A percentile compares a stretch with the other conserved stretches of the same genome.
These are phyloP conservation scores for Pristis pectinata DNA, from an alignment of 2,797 vertebrate species.

Conservation along the genomic window DNA sequence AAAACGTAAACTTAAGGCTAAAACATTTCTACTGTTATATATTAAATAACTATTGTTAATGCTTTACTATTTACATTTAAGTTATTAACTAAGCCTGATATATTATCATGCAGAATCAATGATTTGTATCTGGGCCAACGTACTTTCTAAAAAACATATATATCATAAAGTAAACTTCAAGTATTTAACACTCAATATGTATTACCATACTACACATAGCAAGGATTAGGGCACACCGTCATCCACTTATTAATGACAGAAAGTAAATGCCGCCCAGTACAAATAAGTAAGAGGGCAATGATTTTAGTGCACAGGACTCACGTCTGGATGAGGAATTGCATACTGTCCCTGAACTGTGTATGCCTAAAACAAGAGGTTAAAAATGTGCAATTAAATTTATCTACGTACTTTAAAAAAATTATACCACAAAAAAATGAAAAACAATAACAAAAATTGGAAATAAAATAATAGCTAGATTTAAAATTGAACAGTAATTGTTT, in stretches of 20 bases:
- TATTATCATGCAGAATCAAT: conserved; percentile 48
- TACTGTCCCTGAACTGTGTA: conserved; percentile 88
- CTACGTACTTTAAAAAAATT: not conserved
- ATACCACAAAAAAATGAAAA: conserved; percentile 46
- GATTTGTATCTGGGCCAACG: conserved; percentile 56
- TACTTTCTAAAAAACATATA: conserved; percentile 50
- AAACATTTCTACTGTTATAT: conserved; percentile 52
- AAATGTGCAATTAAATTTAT: conserved; percentile 20
- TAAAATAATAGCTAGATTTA: not conserved
- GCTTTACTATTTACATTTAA: conserved; percentile 48
- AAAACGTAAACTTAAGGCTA: conserved; percentile 50
- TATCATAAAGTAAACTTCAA: conserved; percentile 35
- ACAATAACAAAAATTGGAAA: conserved; percentile 42
- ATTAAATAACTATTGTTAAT: conserved; percentile 55
- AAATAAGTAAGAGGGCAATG: conserved; percentile 52
- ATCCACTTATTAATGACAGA: conserved; percentile 42
- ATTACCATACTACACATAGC: not conserved
- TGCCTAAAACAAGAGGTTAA: conserved; percentile 59
- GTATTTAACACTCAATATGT: conserved; percentile 29
- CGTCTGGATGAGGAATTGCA: conserved; percentile 84
- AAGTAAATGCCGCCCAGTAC: conserved; percentile 59
- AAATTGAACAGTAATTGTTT: not conserved
- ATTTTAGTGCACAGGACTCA: conserved; percentile 69
- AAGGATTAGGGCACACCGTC: not conserved
- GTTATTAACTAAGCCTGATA: conserved; percentile 55